Conservation (phyloP, 2,113 vertebrate species). For the Gavialis gangeticus region DNA sequence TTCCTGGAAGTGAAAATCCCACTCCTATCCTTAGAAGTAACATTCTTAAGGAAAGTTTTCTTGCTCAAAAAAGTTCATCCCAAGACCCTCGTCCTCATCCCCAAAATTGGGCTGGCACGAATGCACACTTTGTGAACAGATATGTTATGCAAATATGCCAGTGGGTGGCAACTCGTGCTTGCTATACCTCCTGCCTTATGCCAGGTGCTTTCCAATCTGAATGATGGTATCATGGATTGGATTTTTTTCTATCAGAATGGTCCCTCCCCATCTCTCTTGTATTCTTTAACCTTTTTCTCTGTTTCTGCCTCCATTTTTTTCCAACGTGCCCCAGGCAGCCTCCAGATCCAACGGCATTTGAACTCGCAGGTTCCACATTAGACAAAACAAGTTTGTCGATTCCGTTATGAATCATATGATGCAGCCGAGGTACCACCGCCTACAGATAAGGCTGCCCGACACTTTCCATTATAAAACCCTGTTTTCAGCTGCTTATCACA, state of each 20-base stretch:
- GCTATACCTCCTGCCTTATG: background rate
- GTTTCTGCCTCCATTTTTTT: background rate
- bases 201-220: background rate
- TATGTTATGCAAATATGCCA: background rate
- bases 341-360: background rate
- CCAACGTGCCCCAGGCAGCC: background rate
- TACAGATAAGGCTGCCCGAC: background rate
- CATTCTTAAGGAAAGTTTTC: background rate
- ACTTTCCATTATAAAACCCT: background rate
- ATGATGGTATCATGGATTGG: rapidly evolving
- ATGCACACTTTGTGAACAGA: background rate
- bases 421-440: background rate
- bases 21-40: background rate
- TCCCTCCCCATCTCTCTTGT: background rate
- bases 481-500: background rate
- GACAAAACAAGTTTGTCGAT: background rate
- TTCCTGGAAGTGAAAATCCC: background rate
- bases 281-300: background rate
- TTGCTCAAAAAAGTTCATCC: background rate
- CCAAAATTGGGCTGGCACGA: background rate
- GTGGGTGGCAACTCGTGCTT: background rate
- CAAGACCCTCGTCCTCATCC: background rate
- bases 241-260: background rate
- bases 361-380: background rate
- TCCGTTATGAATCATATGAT: background rate